These are phyloP conservation scores for Sprattus sprattus DNA, from an alignment of 2,113 vertebrate genomes.

Conservation along the genomic window DNA sequence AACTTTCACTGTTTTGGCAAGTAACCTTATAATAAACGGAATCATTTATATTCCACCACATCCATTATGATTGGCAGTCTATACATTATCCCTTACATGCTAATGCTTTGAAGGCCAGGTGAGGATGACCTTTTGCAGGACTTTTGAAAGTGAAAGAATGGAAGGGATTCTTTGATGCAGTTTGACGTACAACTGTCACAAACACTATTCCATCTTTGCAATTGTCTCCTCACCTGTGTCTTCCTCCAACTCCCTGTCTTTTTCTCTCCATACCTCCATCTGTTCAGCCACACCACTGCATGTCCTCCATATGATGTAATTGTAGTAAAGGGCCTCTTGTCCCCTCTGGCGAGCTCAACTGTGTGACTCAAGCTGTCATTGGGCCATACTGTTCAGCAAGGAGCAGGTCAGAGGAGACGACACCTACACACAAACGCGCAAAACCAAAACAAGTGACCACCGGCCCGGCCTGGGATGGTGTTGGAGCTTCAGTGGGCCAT, in stretches of 20 bases:
- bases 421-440: not conserved
- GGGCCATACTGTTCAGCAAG: not conserved
- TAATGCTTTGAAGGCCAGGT: not conserved
- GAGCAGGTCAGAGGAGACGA: not conserved
- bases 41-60: no score
- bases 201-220: not conserved
- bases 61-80: no score
- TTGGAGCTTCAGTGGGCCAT: not conserved
- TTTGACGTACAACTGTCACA: not conserved
- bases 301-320: conserved; percentile 17
- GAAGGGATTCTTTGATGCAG: not conserved
- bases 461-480: not conserved
- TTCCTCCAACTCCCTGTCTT: not conserved
- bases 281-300: not conserved
- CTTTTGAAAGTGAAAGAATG: not conserved
- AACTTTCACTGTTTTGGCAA: no score
- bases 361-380: not conserved
- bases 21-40: no score
- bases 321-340: conserved; percentile 10
- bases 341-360: not conserved
- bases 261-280: not conserved
- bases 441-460: not conserved
- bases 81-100: no score
- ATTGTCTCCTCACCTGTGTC: not conserved
- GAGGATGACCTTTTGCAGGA: not conserved